Evolutionary conservation across 2,113 vertebrate genomes (phyloP).

Genomic region (Rallus limicola): DNA sequence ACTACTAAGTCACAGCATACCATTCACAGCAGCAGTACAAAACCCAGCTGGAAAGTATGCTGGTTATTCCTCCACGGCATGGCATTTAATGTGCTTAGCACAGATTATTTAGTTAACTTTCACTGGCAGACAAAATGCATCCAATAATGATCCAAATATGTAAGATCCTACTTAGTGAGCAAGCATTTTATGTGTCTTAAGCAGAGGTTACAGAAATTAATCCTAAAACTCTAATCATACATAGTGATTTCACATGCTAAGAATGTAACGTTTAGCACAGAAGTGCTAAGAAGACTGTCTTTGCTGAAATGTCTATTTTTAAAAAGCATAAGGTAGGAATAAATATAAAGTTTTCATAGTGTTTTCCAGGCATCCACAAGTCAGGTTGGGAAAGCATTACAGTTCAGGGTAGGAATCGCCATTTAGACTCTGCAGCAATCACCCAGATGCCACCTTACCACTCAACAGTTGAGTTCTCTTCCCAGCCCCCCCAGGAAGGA

Average conservation of each 20-base stretch:
- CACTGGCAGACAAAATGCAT: background rate
- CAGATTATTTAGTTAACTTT: background rate
- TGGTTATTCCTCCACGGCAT: background rate
- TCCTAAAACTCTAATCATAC: background rate
- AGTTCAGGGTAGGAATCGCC: background rate
- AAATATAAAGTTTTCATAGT: background rate
- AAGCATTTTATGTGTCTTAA: background rate
- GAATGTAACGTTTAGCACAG: background rate
- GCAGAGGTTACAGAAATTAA: background rate
- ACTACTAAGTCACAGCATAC: background rate
- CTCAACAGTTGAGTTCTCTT: background rate
- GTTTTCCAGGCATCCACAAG: background rate
- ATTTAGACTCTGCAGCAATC: background rate
- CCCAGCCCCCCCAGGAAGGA: background rate
- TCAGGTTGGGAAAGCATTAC: background rate
- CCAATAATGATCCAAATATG: background rate
- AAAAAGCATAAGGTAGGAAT: background rate
- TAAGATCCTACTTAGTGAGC: background rate
- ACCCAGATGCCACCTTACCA: background rate
- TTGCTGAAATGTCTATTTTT: background rate
- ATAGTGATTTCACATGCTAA: background rate
- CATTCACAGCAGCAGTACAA: background rate
- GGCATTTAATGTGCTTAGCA: background rate
- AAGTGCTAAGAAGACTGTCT: background rate
- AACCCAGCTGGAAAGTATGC: background rate